Conservation (phyloP, 2,888 invertebrate genomes). For the Dastarcus helophoroides region DNA sequence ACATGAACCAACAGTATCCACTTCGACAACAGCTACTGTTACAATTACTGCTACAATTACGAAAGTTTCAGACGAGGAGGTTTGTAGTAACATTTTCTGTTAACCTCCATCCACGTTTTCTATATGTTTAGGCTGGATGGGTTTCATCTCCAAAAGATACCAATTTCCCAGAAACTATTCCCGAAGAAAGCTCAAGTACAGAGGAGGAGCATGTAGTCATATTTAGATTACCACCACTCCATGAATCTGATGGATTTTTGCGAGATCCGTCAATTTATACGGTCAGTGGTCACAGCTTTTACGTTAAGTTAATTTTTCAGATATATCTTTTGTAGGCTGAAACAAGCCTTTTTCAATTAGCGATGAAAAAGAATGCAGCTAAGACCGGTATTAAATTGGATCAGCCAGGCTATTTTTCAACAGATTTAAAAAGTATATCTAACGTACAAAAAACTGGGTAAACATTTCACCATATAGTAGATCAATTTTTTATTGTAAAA, state of each 20-base stretch:
- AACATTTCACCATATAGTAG: no score
- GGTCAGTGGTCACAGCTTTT: constrained; percentile 37
- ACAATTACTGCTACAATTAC: constrained; percentile 37
- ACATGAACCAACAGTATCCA: constrained; percentile 30
- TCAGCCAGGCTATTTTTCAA: no score
- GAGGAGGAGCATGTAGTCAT: constrained; percentile 90
- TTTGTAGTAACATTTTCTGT: constrained; percentile 16
- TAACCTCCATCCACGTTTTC: neutral
- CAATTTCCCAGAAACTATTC: constrained; percentile 83
- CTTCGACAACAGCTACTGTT: constrained; percentile 27
- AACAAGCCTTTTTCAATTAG: constrained; percentile 63
- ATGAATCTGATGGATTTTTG: constrained; percentile 57
- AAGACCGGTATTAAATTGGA: no score
- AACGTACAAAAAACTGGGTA: no score
- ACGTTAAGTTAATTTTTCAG: neutral
- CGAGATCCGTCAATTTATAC: constrained; percentile 73
- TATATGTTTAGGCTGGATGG: constrained; percentile 50
- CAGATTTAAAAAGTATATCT: no score
- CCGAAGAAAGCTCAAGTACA: constrained; percentile 84
- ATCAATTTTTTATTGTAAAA: neutral
- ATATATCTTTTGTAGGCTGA: constrained; percentile 45
- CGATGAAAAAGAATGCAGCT: constrained; percentile 41
- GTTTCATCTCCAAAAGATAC: constrained; percentile 80
- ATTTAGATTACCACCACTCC: constrained; percentile 67
- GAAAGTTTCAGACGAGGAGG: constrained; percentile 46